These are phyloP conservation scores for Petrocephalus zakoni DNA, from an alignment of 2,113 vertebrate genomes.

Conservation along the genomic window DNA sequence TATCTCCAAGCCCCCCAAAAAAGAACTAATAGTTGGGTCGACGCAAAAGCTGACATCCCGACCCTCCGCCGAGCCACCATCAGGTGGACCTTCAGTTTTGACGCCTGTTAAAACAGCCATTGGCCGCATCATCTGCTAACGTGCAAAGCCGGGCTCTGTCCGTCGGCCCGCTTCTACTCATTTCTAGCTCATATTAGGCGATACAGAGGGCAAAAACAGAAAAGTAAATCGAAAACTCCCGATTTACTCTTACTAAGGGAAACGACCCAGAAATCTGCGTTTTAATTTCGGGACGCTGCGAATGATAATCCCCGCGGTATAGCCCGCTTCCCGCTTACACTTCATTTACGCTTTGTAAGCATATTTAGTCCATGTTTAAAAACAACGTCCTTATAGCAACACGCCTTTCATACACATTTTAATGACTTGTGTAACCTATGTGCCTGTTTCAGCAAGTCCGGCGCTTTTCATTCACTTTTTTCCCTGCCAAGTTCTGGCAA, in stretches of 20 bases:
- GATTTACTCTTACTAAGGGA: neutral
- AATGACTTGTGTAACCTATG: conserved; percentile 40
- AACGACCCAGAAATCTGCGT: neutral
- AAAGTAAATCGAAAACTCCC: neutral
- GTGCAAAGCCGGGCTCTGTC: neutral
- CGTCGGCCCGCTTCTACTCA: neutral
- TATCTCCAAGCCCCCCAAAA: neutral
- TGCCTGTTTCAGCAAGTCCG: conserved; percentile 37
- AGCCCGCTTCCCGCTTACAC: neutral
- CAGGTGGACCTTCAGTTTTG: neutral
- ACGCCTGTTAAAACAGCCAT: neutral
- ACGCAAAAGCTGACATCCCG: neutral
- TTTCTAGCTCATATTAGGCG: neutral
- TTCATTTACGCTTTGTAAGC: neutral
- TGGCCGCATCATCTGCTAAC: neutral
- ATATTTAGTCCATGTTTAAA: neutral
- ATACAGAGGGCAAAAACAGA: neutral
- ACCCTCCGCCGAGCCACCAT: neutral
- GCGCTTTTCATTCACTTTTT: conserved; percentile 23
- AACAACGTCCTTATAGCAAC: neutral
- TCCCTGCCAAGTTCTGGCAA: conserved; percentile 50
- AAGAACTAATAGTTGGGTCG: neutral
- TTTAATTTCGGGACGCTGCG: neutral
- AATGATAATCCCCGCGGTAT: neutral
- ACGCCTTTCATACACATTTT: neutral